Evolutionary conservation across 2,113 vertebrate genomes (phyloP).

Genomic region (Zosterops japonicus): DNA sequence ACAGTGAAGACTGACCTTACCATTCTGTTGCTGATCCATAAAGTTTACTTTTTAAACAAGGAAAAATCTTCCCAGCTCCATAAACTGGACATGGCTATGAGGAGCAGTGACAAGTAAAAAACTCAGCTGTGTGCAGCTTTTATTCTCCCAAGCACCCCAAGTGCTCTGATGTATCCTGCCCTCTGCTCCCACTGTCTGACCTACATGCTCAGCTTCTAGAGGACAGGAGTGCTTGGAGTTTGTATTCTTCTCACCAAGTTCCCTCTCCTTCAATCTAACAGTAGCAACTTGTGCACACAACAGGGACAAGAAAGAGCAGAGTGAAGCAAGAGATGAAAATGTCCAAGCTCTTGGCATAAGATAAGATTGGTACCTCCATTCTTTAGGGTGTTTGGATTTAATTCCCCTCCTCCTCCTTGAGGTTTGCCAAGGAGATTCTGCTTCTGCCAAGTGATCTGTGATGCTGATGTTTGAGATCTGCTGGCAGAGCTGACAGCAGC

Average conservation of each 20-base stretch:
- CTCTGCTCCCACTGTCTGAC: not conserved
- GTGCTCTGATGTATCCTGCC: not conserved
- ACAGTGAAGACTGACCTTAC: not conserved
- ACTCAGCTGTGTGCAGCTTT: not conserved
- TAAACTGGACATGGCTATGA: not conserved
- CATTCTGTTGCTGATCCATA: not conserved
- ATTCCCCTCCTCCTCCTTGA: not conserved
- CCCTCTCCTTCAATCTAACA: not conserved
- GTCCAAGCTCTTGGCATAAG: not conserved
- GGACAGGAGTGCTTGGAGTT: not conserved
- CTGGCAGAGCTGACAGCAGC: not conserved
- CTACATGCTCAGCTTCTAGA: not conserved
- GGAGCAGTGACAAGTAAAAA: not conserved
- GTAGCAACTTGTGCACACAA: not conserved
- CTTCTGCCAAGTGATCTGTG: not conserved
- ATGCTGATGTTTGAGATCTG: not conserved
- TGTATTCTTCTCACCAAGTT: not conserved
- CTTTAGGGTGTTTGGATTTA: not conserved
- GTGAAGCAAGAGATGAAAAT: not conserved
- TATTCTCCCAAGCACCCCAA: not conserved
- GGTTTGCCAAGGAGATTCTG: not conserved
- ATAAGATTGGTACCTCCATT: rapidly evolving
- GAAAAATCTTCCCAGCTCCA: not conserved
- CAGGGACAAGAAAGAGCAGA: not conserved
- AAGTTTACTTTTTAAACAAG: not conserved